Base-by-base conservation (phyloP, 2,113 vertebrate genomes). In the Dicrurus megarhynchus region DNA sequence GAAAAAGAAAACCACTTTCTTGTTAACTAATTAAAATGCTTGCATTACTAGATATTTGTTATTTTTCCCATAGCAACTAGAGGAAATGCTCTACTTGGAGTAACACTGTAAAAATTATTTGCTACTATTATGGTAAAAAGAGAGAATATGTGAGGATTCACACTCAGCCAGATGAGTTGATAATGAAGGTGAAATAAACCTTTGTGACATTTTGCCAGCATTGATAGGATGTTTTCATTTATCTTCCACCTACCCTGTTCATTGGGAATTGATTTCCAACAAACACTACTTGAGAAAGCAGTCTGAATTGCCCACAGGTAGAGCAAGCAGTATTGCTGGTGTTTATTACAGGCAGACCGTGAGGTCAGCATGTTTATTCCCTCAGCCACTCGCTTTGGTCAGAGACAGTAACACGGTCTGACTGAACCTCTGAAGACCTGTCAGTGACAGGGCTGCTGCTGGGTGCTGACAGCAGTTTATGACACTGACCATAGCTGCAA, bases 211-310 rank as follows among this genome's bases (percentile, higher is more conserved):
- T 94, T 91, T 89, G 46, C 30, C 41, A 35, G 61, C n/a, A 88
- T 87, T 50, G 69, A 78, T 64, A 49, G 71, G 71, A 86, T 52
- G 19, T 91, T 95, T 94, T 85, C 50, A 69, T 65, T 87, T 85
- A 41, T 91, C 42, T 85, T 90, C 46, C 46, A 42, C n/a, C 84
- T 73, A 35, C 28, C 10, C 47, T 80, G 53, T 69, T 94, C 81
- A 74, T 89, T 89, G 94, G 59, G 70, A 84, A 87, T 76, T 77
- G 49, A 94, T 77, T 93, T 90, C 52, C 60, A 93, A 39, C 69
- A 89, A 89, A 13, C 17, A 44, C 13, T 57, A 6, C 52, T 80
- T 47, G n/a, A 61, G 63, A 42, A 56, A 73, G 37, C 28, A 63
- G 32, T 16, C 21, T 83, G 74, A 65, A 47, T 22, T 85, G 33